Base-by-base conservation (phyloP, 2,113 vertebrate genomes). In the Ascaphus truei region DNA sequence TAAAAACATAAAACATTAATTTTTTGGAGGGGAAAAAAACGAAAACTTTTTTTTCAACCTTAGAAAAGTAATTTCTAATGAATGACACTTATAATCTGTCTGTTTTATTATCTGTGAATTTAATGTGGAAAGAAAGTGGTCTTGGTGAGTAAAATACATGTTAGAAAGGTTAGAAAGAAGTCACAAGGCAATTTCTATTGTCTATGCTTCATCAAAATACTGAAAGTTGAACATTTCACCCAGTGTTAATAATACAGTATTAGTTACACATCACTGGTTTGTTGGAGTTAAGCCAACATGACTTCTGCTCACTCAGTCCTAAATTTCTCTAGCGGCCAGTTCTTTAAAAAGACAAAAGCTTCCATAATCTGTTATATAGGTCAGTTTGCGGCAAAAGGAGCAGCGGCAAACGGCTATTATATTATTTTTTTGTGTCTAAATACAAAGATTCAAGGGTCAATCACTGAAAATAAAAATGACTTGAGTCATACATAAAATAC, bases 211-310 rank as follows among this genome's bases (percentile, higher is more conserved):
- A 22, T 86, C 83, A 85, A 81, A 84, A 81, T 58, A 80, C 73
- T 74, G 83, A 80, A 83, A 81, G 68, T 79, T 79, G 77, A 80
- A 83, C 73, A 76, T 85, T 84, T 79, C 86, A 81, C 84, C 78
- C 84, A 7, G 73, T 74, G 88, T 80, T 89, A 88, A 89, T 88
- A 85, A 85, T 59, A 86, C 72, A 73, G 80, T 76, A 81, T 90
- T 86, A 84, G 80, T 85, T 81, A 80, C 81, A 84, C 81, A 72
- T 74, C 78, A 76, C 73, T 84, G 85, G 84, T 73, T 75, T 74
- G 47, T 69, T 78, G 85, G 84, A 86, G 79, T 41, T 47, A 68
- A 78, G 77, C 79, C 86, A 82, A 74, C 60, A 73, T 12, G 59
- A 11, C 71, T 79, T 75, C 81, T 76, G 74, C 78, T 80, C 75